Base-by-base conservation (phyloP, 30 jellyfish, hydroid and myxozoan species). In the Aurelia sp. region DNA sequence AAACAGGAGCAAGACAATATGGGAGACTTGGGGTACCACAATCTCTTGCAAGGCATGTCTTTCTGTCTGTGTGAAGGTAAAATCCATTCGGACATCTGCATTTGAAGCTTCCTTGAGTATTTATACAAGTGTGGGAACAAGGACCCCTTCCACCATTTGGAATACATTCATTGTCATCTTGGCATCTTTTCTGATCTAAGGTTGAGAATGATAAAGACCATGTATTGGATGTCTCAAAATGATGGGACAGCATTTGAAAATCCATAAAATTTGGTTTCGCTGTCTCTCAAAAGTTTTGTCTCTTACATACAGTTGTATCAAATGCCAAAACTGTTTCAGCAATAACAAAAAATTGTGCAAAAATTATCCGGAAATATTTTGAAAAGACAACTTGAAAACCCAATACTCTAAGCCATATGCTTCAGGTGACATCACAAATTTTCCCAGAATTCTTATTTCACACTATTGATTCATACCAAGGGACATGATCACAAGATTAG, bases 131-230 rank as follows among this genome's bases (percentile, higher is more conserved):
- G 31, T 91, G 92, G n/a, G 90, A 70, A 68, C 98, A 91, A 13
- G 94, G 94, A 16, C 97, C 97, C 83, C 87, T 78, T 11, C 94
- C 94, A 17, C 91, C 88, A 59, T 91, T 91, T 5, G 93, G 80
- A 16, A 8, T 67, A 60, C 97, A 90, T 58, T 82, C 94, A 59
- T 90, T 85, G 7, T 74, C 53, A 74, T 81, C 93, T 20, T 40
- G 85, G 73, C 97, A 90, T 2, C 74, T 27, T 70, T 82, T 82
- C 13, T 84, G 70, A 67, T 90, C 97, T 86, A 57, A 73, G 59
- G 17, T 19, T 22, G 65, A 78, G 44, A 78, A 16, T 4, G 17
- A 76, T 9, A 76, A 4, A 8, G 81, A 0, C 13, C 9, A 44
- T 8, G 15, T 44, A 7, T 7, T 38, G 0, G 9, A 0, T 38